Evolutionary conservation across 2,113 vertebrate species (phyloP), one percentile per base, ranked within the genome.

Genomic region (Sardina pilchardus): DNA sequence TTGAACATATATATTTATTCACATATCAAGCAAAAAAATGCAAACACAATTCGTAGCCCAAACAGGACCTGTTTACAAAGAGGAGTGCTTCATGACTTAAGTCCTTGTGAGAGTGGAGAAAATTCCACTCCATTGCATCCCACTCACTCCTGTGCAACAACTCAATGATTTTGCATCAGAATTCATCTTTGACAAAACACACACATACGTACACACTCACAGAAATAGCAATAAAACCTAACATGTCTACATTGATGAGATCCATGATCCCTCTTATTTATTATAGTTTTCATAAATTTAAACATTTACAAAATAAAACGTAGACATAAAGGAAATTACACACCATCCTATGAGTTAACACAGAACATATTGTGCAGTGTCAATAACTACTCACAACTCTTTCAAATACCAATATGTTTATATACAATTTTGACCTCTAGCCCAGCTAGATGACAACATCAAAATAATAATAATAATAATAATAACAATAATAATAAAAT

Each of bases 381-480:
- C 63, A 88, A 87, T 50, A 88, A 59, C 81, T 59, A 78, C 75
- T 83, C 84, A 87, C 30, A 88, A 83, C 82, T 47, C 8, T 84
- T 82, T 88, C 44, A 75, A 47, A 48, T 63, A 78, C 50, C 42
- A 75, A 80, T 83, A 82, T 75, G 63, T 83, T 82, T 86, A 86
- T 90, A 82, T 78, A 39, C 21, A 88, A 87, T 50, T 45, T 75
- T 83, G 21, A 88, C 43, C 86, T 94, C 93, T 92, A 95, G 93
- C 89, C 92, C 93, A 92, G 93, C 93, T 94, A 94, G 90, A 94
- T 84, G 86, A 85, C 17, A 78, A 78, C 34, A 78, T 39, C 30
- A 71, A 36, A 36, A 59, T 36, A 78, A 36, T 78, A 78, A 78
- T 34, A 17, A 78, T 78, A 16, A 36, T 36, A 36, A 59, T 36